Evolutionary conservation across 2,113 vertebrate genomes (phyloP), one percentile per base, ranked within the genome.

Genomic region (Rafetus swinhoei): DNA sequence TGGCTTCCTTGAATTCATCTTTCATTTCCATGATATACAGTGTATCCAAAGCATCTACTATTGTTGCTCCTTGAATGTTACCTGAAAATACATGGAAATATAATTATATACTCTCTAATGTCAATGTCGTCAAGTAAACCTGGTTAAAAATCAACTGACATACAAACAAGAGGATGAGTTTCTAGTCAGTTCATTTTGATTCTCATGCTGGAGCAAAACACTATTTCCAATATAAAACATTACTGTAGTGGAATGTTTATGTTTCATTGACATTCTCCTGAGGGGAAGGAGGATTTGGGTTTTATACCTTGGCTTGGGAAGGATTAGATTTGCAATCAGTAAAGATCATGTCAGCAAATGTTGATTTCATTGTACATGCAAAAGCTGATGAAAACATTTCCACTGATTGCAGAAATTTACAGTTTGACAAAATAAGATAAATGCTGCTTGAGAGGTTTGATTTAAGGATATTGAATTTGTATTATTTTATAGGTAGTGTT

Each of bases 21-120:
- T 98, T 99, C 99, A 99, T 99, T 94, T 99, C 99, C 99, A 99
- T 99, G 96, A 99, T 99, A 91, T 98, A 99, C 9, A 99, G 98
- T 0, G 99, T 99, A 96, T 99, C 99, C 96, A 99, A 98, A 79
- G 99, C 98, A 92, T 99, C 99, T 94, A 99, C 99, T 89, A 99
- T 99, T 32, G 99, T 99, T 54, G 99, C 99, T 98, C 99, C 99
- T 97, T 99, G 99, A 95, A 99, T 99, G 88, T 97, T 99, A 88
- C 99, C 99, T 99, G 93, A 92, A 97, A 98, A 97, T 74, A 96
- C 14, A 90, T 1, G 85, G 90, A 90, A 72, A 97, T 27, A 0
- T 76, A 52, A 82, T 85, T 39, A 89, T 82, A 90, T 84, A 88
- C 32, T 94, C 89, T 86, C 16, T 82, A 97, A 87, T 14, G 79